phyloP scores from a whole-genome alignment of 2,113 vertebrate genomes.

The Macrotis lagotis region DNA sequence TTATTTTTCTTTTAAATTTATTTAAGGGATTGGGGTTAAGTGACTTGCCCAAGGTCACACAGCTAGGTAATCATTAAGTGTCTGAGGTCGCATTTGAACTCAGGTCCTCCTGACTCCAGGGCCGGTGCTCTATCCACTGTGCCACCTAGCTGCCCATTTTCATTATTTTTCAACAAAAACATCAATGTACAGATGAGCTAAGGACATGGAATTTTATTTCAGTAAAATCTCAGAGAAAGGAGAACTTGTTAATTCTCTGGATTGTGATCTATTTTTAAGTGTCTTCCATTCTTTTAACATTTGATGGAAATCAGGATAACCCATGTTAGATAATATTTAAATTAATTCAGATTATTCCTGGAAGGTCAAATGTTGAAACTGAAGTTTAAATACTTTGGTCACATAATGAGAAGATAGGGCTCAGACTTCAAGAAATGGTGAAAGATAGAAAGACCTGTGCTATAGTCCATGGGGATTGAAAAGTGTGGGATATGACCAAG shows the following conservation, averaged over 20 bases:
- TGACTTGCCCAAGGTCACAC: no score
- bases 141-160: no score
- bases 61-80: no score
- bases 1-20: no score
- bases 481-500: not conserved
- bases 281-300: constrained; percentile 38
- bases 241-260: constrained; percentile 29
- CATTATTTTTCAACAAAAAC: constrained; percentile 35
- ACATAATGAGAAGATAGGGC: not conserved
- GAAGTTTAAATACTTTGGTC: not conserved
- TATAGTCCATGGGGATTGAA: not conserved
- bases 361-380: not conserved
- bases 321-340: not conserved
- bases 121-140: no score
- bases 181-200: constrained; percentile 35
- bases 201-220: constrained; percentile 16
- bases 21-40: no score
- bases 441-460: not conserved
- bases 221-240: not conserved
- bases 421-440: not conserved
- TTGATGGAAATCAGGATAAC: not conserved
- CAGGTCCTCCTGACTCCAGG: no score
- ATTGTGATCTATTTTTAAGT: constrained; percentile 25
- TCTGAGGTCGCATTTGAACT: no score
- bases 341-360: not conserved